phyloP scores from a whole-genome alignment of 2,888 invertebrate species.

The Lysandra coridon region DNA sequence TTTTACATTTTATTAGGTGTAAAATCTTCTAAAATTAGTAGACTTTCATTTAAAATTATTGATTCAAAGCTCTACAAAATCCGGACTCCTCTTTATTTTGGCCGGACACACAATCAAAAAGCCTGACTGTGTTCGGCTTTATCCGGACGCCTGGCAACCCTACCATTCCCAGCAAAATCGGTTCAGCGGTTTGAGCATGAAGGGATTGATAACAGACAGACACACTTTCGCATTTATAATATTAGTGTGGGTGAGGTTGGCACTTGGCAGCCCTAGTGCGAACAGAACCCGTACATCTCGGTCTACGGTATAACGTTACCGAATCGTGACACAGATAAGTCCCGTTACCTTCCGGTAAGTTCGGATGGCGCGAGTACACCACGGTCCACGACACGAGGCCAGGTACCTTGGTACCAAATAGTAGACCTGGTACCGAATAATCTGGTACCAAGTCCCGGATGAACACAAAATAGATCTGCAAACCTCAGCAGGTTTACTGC shows the following conservation, averaged over 20 bases:
- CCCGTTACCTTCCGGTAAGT: conserved; percentile 22
- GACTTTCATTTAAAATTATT: no score
- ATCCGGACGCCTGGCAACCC: no score
- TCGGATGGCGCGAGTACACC: background rate
- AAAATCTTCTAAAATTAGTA: no score
- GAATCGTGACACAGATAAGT: conserved; percentile 19
- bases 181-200: background rate
- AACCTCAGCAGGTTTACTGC: no score
- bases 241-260: background rate
- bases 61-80: no score
- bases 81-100: no score
- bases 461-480: no score
- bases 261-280: background rate
- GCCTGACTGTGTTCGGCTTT: no score
- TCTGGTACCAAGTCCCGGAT: no score
- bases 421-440: no score
- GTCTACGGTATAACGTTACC: conserved; percentile 3
- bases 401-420: background rate
- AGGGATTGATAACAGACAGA: background rate
- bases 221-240: background rate
- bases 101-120: no score
- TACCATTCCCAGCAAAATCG: background rate
- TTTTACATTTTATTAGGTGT: no score
- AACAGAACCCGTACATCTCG: background rate
- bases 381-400: background rate